phyloP scores from a whole-genome alignment of 2,888 invertebrate genomes.

The Parochlus steinenii region DNA sequence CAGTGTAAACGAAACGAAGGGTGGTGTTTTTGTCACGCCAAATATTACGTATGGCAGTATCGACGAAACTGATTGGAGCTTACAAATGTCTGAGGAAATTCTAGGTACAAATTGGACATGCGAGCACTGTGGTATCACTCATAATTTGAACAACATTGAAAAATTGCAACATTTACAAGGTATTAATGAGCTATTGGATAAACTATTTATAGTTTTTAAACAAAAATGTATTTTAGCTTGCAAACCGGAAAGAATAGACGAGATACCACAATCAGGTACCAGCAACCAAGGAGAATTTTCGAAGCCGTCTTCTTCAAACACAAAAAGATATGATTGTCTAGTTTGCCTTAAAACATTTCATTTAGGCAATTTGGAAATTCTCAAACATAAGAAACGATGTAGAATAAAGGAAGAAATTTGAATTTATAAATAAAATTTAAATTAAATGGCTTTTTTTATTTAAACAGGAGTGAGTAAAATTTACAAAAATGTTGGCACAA shows the following conservation, averaged over 20 bases:
- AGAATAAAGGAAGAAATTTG: conserved; percentile 14
- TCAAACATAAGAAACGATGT: conserved; percentile 64
- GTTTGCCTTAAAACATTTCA: conserved; percentile 49
- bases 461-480: too few relatives aligned
- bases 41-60: conserved; percentile 66
- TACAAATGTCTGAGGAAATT: conserved; percentile 40
- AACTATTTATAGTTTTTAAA: conserved; percentile 7
- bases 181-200: conserved; percentile 11
- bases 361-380: conserved; percentile 65
- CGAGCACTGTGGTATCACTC: conserved; percentile 43
- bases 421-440: not conserved
- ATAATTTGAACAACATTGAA: conserved; percentile 48
- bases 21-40: conserved; percentile 66
- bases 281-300: conserved; percentile 21
- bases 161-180: conserved; percentile 49
- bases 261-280: conserved; percentile 19
- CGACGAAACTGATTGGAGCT: conserved; percentile 50
- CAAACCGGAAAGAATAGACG: conserved; percentile 18
- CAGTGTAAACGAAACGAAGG: conserved; percentile 48
- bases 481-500: too few relatives aligned
- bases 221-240: conserved; percentile 14
- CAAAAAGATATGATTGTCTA: conserved; percentile 50
- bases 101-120: conserved; percentile 54
- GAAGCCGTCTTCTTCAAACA: conserved; percentile 33
- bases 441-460: conserved; percentile 3